phyloP scores from a whole-genome alignment of 2,888 invertebrate species.

The Drosophila monieri region DNA sequence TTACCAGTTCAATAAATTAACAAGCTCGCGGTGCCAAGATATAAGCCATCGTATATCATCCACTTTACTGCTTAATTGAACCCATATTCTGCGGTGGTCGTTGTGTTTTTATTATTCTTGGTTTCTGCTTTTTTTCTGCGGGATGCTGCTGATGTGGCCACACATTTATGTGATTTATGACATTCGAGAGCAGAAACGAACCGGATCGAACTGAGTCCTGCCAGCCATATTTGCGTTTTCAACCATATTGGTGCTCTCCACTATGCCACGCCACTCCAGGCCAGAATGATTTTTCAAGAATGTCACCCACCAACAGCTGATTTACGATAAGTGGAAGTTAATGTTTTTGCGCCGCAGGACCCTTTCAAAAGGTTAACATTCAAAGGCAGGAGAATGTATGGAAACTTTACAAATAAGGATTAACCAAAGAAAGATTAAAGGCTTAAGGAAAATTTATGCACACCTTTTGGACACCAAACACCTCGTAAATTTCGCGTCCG shows the following conservation, averaged over 20 bases:
- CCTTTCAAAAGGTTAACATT: background rate
- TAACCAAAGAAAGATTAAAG: background rate
- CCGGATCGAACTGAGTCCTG: conserved; percentile 14
- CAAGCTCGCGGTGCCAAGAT: conserved; percentile 6
- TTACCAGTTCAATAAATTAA: conserved; percentile 55
- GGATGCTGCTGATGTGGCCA: conserved; percentile 44
- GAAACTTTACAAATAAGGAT: background rate
- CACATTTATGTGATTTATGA: conserved; percentile 71
- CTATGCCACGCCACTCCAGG: background rate
- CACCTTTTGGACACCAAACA: conserved; percentile 14
- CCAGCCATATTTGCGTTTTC: conserved; percentile 14
- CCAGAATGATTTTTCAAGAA: conserved; percentile 64
- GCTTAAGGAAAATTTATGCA: conserved; percentile 6
- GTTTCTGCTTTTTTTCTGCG: background rate
- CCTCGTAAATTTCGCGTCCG: conserved; percentile 44
- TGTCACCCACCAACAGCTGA: conserved; percentile 63
- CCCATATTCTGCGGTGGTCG: conserved; percentile 24
- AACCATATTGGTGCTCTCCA: conserved; percentile 10
- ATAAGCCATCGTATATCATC: conserved; percentile 7
- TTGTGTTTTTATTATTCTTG: conserved; percentile 16
- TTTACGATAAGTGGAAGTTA: conserved; percentile 41
- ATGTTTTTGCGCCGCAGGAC: conserved; percentile 21
- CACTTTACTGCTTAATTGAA: conserved; percentile 63
- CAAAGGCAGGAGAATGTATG: background rate
- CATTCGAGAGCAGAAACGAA: conserved; percentile 32